Percentiles rank a stretch among this genome's conserved stretches.
phyloP scores from a whole-genome alignment of 64 coral and sea anemone species.

The Porites australiensis region DNA sequence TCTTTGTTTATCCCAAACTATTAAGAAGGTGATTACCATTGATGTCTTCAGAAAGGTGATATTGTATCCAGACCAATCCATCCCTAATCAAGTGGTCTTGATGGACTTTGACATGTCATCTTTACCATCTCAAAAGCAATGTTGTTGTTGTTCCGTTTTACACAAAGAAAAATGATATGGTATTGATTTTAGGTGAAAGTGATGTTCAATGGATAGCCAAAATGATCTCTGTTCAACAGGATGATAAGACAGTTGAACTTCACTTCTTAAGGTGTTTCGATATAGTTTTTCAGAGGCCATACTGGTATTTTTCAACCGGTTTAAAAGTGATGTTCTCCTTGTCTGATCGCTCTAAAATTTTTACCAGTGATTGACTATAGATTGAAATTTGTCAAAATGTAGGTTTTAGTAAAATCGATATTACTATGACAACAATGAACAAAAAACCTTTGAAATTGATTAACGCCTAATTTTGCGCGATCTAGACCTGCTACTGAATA shows the following conservation, averaged over 20 bases:
- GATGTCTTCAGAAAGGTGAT: conserved; percentile 70
- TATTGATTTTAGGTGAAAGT: conserved; percentile 20
- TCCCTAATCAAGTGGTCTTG: conserved; percentile 49
- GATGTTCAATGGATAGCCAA: conserved; percentile 64
- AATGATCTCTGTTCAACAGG: conserved; percentile 52
- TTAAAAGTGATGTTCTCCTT: too few relatives aligned
- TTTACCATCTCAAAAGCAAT: conserved; percentile 66
- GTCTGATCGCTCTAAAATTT: too few relatives aligned
- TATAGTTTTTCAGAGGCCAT: too few relatives aligned
- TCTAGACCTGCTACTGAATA: too few relatives aligned
- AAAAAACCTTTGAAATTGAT: too few relatives aligned
- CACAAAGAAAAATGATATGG: conserved; percentile 31
- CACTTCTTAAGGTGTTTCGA: too few relatives aligned
- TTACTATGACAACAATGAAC: too few relatives aligned
- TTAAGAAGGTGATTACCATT: conserved; percentile 52
- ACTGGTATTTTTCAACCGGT: too few relatives aligned
- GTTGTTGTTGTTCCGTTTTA: conserved; percentile 71
- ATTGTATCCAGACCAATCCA: conserved; percentile 58
- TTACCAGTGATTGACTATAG: too few relatives aligned
- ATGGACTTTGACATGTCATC: conserved; percentile 69
- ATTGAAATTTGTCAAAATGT: too few relatives aligned
- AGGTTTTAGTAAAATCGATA: too few relatives aligned
- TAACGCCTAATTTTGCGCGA: too few relatives aligned
- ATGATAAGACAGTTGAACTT: conserved; percentile 70
- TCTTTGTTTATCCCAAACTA: conserved; percentile 48